These are phyloP conservation scores for Bellardia pandia DNA, from an alignment of 2,888 invertebrate species.

Conservation along the genomic window DNA sequence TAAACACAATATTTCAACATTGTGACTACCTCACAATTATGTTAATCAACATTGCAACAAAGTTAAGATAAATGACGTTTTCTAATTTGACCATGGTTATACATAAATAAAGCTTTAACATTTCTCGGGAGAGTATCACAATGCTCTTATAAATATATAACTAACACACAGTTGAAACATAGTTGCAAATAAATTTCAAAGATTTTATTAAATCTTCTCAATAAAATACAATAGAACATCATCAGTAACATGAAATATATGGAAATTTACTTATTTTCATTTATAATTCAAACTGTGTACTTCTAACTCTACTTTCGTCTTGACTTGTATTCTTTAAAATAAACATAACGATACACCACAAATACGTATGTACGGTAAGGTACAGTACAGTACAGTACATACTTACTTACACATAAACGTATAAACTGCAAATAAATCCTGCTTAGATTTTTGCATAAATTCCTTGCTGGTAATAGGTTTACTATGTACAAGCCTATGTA, in stretches of 20 bases:
- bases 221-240: conserved; percentile 37
- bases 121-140: no score
- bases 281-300: not conserved
- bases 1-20: no score
- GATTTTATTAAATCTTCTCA: conserved; percentile 46
- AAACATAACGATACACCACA: conserved; percentile 10
- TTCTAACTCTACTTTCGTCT: not conserved
- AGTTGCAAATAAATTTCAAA: not conserved
- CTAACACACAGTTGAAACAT: no score
- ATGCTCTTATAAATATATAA: no score
- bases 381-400: not conserved
- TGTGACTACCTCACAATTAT: no score
- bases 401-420: not conserved
- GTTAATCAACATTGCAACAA: no score
- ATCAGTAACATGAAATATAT: conserved; percentile 27
- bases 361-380: not conserved
- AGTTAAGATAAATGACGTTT: no score
- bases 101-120: no score
- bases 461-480: conserved; percentile 30
- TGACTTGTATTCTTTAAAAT: not conserved
- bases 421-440: conserved; percentile 45
- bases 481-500: conserved; percentile 15
- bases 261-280: conserved; percentile 12
- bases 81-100: no score
- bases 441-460: conserved; percentile 54